Evolutionary conservation across 2,113 vertebrate genomes (phyloP).

Genomic region (Ailuropoda melanoleuca): DNA sequence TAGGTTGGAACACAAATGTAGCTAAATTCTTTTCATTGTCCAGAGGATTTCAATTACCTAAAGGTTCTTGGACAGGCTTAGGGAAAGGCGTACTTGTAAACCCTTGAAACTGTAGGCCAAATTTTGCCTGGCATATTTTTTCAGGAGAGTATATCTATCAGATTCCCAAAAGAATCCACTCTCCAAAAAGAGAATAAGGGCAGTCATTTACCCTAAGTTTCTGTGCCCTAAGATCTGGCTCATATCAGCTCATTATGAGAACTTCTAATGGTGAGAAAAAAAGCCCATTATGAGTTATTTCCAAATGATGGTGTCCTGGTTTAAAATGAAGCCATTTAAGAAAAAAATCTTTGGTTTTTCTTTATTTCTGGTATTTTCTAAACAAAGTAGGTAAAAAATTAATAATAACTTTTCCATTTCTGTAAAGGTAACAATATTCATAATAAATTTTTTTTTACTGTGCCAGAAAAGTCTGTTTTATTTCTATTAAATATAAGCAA

Average conservation of each 20-base stretch:
- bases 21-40: neutral
- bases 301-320: neutral
- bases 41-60: neutral
- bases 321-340: neutral
- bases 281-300: neutral
- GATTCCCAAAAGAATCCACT: neutral
- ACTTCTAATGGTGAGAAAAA: neutral
- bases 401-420: neutral
- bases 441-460: neutral
- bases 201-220: neutral
- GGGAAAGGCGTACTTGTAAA: neutral
- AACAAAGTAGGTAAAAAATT: neutral
- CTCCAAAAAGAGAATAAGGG: neutral
- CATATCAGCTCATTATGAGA: neutral
- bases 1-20: neutral
- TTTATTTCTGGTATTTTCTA: neutral
- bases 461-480: neutral
- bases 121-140: neutral
- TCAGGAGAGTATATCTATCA: neutral
- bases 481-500: neutral
- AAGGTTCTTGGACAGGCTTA: neutral
- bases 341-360: neutral
- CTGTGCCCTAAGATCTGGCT: neutral
- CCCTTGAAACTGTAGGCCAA: neutral
- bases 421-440: neutral